Base-by-base conservation (phyloP, 35 echinoderm and acorn worm genomes). In the Holothuria glaberrima region DNA sequence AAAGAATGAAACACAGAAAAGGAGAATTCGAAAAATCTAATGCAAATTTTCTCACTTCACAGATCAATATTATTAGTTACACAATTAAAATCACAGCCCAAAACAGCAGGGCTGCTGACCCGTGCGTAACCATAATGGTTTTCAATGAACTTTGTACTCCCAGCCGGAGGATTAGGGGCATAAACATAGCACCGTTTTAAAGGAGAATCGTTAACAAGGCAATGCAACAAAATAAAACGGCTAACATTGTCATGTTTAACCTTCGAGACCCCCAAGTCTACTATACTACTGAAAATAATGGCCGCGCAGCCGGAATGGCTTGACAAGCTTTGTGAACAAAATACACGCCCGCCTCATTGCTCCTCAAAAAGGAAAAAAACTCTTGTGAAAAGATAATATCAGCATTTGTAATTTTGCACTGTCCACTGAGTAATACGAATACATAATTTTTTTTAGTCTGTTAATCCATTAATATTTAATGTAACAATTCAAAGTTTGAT, bases 301-400 rank as follows among this genome's bases (percentile, higher is more conserved):
- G 61, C 61, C 4, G 61, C 61, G 61, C 61, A 4, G 20, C 61
- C 61, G 4, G 61, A 65, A 46, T 10, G 44, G 10, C 10, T 46
- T 5, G 44, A 46, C 44, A 46, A 10, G 44, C 44, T 46, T 5
- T 4, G 44, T 10, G 44, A 46, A 46, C 10, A 46, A 10, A 46
- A 46, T 46, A 46, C 44, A 46, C 44, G 44, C 44, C 44, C 44
- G 44, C 44, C 44, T 10, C 44, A 46, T 46, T 46, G 44, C 44
- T 46, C 10, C 44, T 46, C 10, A 46, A 46, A 46, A 46, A 46
- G 44, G 44, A 46, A 46, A 46, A 46, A 46, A 65, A 28, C 61
- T 65, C 61, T 65, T 65, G 61, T 65, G 17, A 65, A 65, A 65
- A 65, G 4, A 65, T 65, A n/a, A 65, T 28, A 28, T 65, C 61